Evolutionary conservation across 2,797 vertebrate species (phyloP), one percentile per base, ranked within the genome.

Genomic region (Odontamblyopus rebecca): DNA sequence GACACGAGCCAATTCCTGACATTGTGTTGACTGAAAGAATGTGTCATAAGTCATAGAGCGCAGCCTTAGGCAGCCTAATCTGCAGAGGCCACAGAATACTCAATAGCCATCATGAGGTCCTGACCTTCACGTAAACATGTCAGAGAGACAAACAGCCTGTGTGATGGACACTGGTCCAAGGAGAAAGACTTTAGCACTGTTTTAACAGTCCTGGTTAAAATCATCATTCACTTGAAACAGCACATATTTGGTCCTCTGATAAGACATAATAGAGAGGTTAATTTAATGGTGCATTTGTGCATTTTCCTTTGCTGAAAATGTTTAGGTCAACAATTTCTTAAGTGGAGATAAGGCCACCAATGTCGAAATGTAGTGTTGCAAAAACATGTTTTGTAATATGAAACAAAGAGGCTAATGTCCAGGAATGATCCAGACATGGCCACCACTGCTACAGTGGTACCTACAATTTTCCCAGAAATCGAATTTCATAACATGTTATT

Each of bases 101-200:
- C 68, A 75, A 56, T 67, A 68, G 70, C 68, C 75, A 80, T 79
- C 72, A 78, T 26, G 70, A 77, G 86, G 89, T 82, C 82, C 51
- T 72, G 82, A 85, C 88, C 85, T 73, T 79, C 74, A 76, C 83
- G 74, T 86, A 84, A 87, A 88, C 71, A 70, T 84, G 85, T 88
- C 85, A 76, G 68, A 3, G 77, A 82, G 78, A 84, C 67, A 60
- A 80, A 86, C 63, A 62, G 72, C 69, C 30, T 60, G 72, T 67
- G 72, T 71, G 79, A 82, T 73, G 68, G 79, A 82, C 73, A 69
- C 60, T 68, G 76, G 16, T 71, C 16, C 60, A 65, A 0, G 18
- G 64, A 13, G 5, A 51, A 29, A 54, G 67, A 41, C 51, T 48
- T 68, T 5, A 63, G 26, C 16, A 19, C 15, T 30, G 15, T 30